phyloP scores from a whole-genome alignment of 1,140 invertebrate species.

The Heliothis virescens region DNA sequence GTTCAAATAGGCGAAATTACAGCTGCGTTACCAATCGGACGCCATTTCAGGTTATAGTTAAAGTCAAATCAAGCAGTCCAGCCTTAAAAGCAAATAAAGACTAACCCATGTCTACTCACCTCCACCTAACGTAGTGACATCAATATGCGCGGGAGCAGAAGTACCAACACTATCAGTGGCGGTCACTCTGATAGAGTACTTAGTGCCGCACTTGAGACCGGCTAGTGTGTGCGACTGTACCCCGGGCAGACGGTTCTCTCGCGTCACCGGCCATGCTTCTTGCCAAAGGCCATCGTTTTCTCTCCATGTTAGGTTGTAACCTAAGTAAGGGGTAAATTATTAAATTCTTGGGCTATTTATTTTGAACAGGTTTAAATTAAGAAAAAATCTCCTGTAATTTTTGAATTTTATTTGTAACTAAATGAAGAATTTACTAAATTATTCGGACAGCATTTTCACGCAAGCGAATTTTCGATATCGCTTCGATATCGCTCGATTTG shows the following conservation, averaged over 20 bases:
- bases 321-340: slow-evolving; percentile 52
- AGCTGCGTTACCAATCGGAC: too few species aligned
- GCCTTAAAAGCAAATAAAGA: too few species aligned
- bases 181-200: slow-evolving; percentile 91
- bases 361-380: not conserved
- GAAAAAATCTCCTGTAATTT: not conserved
- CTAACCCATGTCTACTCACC: slow-evolving; percentile 58
- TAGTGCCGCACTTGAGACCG: slow-evolving; percentile 92
- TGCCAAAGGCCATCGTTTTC: slow-evolving; percentile 78
- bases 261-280: slow-evolving; percentile 74
- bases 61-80: too few species aligned
- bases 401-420: too few species aligned
- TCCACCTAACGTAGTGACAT: slow-evolving; percentile 77
- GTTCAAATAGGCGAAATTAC: too few species aligned
- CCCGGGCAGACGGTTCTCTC: slow-evolving; percentile 68
- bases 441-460: too few species aligned
- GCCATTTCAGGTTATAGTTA: too few species aligned
- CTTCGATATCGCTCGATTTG: too few species aligned
- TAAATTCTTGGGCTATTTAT: too few species aligned
- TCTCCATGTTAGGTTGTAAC: slow-evolving; percentile 79
- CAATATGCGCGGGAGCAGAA: slow-evolving; percentile 74
- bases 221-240: slow-evolving; percentile 88
- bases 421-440: too few species aligned
- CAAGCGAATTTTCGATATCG: too few species aligned
- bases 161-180: slow-evolving; percentile 91